These are phyloP conservation scores for Hirtodrosophila cameraria DNA, from an alignment of 2,888 invertebrate species.

Conservation along the genomic window DNA sequence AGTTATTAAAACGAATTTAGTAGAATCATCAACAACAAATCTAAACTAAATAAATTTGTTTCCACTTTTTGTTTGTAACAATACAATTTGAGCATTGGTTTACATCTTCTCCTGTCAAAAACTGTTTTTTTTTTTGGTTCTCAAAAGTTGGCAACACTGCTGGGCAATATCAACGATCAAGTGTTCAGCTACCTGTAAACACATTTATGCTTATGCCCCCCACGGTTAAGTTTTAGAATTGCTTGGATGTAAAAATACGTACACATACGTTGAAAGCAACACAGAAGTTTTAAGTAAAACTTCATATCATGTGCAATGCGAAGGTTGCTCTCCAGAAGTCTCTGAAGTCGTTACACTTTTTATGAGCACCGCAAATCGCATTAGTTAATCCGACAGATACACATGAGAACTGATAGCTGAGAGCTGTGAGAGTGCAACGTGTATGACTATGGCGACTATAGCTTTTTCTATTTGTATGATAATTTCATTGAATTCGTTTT, in stretches of 20 bases:
- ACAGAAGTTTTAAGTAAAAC: constrained; percentile 33
- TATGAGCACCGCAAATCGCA: constrained; percentile 74
- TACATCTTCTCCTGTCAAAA: too few species aligned
- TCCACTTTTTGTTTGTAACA: too few species aligned
- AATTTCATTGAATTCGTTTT: constrained; percentile 67
- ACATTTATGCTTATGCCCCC: constrained; percentile 57
- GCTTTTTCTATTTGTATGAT: constrained; percentile 49
- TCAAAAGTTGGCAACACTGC: too few species aligned
- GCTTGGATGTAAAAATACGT: constrained; percentile 41
- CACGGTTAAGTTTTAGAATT: constrained; percentile 46
- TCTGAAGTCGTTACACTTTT: constrained; percentile 70
- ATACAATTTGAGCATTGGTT: too few species aligned
- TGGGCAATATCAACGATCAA: constrained; percentile 54
- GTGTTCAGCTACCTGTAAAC: constrained; percentile 56
- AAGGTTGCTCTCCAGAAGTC: constrained; percentile 33
- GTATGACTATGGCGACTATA: constrained; percentile 38
- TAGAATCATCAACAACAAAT: too few species aligned
- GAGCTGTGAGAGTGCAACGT: constrained; percentile 41
- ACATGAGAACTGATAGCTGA: constrained; percentile 59
- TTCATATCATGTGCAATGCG: constrained; percentile 44
- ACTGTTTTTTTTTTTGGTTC: too few species aligned
- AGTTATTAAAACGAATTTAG: too few species aligned
- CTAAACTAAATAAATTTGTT: too few species aligned
- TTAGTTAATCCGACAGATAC: constrained; percentile 76
- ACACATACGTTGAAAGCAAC: constrained; percentile 13